phyloP scores from a whole-genome alignment of 2,888 invertebrate species.

The Caenorhabditis sulstoni region DNA sequence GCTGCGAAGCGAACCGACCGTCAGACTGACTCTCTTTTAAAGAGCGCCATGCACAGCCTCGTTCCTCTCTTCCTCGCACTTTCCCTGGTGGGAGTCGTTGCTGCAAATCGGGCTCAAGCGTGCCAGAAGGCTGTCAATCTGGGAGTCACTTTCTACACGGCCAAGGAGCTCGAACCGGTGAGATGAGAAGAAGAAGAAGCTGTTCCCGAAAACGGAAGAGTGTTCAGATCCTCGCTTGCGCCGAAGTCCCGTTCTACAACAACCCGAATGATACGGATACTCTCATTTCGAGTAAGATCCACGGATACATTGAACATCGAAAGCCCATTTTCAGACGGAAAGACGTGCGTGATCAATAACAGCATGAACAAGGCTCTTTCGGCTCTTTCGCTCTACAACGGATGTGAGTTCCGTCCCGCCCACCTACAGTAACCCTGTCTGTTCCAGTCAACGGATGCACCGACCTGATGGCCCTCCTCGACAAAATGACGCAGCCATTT shows the following conservation, averaged over 20 bases:
- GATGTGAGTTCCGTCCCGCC: conserved; percentile 18
- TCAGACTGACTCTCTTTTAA: not conserved
- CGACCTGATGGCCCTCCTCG: conserved; percentile 36
- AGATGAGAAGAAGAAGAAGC: not conserved
- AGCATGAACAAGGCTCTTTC: conserved; percentile 40
- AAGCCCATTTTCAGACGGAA: conserved; percentile 30
- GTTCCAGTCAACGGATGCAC: conserved; percentile 47
- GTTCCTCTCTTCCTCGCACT: not conserved
- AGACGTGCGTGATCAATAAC: conserved; percentile 47
- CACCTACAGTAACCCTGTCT: not conserved
- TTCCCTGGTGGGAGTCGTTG: not conserved
- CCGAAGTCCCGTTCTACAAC: conserved; percentile 32
- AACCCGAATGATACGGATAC: conserved; percentile 25
- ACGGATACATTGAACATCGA: not conserved
- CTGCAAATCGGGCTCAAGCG: conserved; percentile 23
- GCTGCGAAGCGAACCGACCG: not conserved
- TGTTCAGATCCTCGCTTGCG: conserved; percentile 40
- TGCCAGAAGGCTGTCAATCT: conserved; percentile 47
- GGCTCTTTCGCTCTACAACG: conserved; percentile 38
- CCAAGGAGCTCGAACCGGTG: conserved; percentile 36
- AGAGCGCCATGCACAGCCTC: not conserved
- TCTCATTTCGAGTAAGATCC: conserved; percentile 24
- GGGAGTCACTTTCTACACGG: conserved; percentile 52
- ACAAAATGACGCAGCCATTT: conserved; percentile 30
- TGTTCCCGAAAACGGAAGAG: not conserved